These are phyloP conservation scores for Portevinia maculata DNA, from an alignment of 2,888 invertebrate species.

Conservation along the genomic window DNA sequence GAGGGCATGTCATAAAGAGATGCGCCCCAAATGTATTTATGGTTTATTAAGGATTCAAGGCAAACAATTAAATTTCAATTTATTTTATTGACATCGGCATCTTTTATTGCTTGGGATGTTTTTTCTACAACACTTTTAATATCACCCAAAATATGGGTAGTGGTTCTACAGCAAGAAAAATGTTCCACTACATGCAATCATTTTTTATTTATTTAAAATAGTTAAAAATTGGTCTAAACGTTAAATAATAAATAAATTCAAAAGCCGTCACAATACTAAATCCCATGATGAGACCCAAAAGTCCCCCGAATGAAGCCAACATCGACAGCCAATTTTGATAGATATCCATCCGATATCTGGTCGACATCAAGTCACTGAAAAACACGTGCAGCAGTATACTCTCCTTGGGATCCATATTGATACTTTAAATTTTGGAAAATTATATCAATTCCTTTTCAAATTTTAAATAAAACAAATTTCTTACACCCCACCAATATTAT, in stretches of 20 bases:
- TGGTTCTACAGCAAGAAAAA: too few relatives aligned
- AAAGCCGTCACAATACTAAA: slow-evolving; percentile 88
- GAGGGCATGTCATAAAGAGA: neutral
- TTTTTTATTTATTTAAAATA: slow-evolving; percentile 76
- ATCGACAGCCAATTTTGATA: slow-evolving; percentile 88
- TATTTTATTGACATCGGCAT: too few relatives aligned
- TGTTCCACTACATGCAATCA: too few relatives aligned
- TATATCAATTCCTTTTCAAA: neutral
- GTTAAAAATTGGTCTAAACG: slow-evolving; percentile 84
- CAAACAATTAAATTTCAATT: neutral
- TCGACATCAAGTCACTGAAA: slow-evolving; percentile 88
- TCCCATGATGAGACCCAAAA: slow-evolving; percentile 88
- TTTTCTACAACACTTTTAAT: too few relatives aligned
- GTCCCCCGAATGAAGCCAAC: slow-evolving; percentile 88
- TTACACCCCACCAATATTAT: slow-evolving; percentile 79
- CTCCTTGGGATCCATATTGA: slow-evolving; percentile 83
- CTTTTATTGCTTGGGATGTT: too few relatives aligned
- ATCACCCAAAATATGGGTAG: too few relatives aligned
- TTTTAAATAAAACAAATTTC: slow-evolving; percentile 76
- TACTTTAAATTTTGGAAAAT: slow-evolving; percentile 78
- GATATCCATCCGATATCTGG: slow-evolving; percentile 86
- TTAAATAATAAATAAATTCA: slow-evolving; percentile 86
- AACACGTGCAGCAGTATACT: slow-evolving; percentile 87
- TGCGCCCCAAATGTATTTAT: neutral
- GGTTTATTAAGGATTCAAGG: neutral